A percentile compares a stretch with the other conserved stretches of the same genome.
phyloP scores from a whole-genome alignment of 2,113 vertebrate species.

The Glaucomys volans region DNA sequence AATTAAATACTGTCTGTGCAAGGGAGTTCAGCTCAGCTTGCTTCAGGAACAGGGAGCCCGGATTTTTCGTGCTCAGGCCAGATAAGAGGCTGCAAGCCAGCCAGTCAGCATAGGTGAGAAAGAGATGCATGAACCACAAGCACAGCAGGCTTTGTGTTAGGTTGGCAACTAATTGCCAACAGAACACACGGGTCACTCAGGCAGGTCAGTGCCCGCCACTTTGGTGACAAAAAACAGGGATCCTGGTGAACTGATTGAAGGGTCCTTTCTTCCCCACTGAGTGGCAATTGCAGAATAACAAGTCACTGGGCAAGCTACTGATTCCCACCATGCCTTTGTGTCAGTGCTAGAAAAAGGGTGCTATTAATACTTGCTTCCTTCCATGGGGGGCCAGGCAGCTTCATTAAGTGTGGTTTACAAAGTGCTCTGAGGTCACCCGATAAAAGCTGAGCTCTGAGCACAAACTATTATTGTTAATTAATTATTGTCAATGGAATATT shows the following conservation, averaged over 20 bases:
- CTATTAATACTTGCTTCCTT: slow-evolving; percentile 41
- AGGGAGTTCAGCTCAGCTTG: slow-evolving; percentile 56
- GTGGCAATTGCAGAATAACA: slow-evolving; percentile 36
- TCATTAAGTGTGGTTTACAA: slow-evolving; percentile 61
- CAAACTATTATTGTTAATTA: slow-evolving; percentile 75
- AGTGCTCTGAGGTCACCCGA: slow-evolving; percentile 57
- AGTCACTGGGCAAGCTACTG: background rate
- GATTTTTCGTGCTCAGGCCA: slow-evolving; percentile 5
- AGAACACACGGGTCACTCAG: background rate
- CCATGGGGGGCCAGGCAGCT: background rate
- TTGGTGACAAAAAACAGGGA: background rate
- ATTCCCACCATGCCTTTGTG: background rate
- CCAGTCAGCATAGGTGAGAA: slow-evolving; percentile 31
- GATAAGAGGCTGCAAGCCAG: slow-evolving; percentile 58
- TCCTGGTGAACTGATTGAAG: background rate
- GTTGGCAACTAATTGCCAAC: slow-evolving; percentile 23
- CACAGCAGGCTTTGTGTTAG: slow-evolving; percentile 29
- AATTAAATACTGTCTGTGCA: slow-evolving; percentile 74
- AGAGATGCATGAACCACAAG: background rate
- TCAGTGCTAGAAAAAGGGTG: background rate
- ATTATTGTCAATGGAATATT: slow-evolving; percentile 71
- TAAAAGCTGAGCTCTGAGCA: slow-evolving; percentile 54
- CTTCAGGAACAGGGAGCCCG: slow-evolving; percentile 40
- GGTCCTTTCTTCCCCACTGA: slow-evolving; percentile 12
- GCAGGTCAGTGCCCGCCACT: background rate